These are phyloP conservation scores for zebrafish (Danio rerio) DNA, from an alignment of 2,113 vertebrate genomes.

Conservation along the genomic window DNA sequence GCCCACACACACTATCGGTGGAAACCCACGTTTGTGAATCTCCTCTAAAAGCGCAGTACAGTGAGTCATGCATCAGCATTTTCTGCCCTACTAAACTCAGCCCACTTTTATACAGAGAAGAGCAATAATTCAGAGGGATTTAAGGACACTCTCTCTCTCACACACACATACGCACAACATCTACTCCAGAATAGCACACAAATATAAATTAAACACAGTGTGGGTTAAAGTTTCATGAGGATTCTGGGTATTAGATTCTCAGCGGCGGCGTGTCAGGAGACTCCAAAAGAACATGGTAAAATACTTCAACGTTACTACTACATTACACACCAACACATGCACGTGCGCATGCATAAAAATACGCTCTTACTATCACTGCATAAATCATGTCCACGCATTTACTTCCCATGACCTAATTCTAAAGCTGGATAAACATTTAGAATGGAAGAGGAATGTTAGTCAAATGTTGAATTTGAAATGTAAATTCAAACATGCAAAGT, in stretches of 20 bases:
- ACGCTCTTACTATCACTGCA: background rate
- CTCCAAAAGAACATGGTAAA: background rate
- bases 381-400: background rate
- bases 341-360: background rate
- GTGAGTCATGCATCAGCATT: conserved; percentile 74
- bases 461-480: background rate
- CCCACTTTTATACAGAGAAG: conserved; percentile 62
- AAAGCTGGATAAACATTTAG: background rate
- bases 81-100: conserved; percentile 79
- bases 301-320: background rate
- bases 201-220: background rate
- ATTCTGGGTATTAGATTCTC: conserved; percentile 42
- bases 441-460: background rate
- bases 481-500: no score
- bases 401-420: background rate
- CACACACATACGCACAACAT: background rate
- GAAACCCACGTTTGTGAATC: conserved; percentile 66
- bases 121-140: conserved; percentile 32
- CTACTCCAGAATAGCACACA: background rate
- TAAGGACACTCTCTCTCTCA: background rate
- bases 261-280: background rate
- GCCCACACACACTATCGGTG: conserved; percentile 35
- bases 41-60: conserved; percentile 65
- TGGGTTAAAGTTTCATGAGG: conserved; percentile 45
- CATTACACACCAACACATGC: background rate